Base-by-base conservation (phyloP, 2,888 invertebrate genomes). In the Heliconius cydno region DNA sequence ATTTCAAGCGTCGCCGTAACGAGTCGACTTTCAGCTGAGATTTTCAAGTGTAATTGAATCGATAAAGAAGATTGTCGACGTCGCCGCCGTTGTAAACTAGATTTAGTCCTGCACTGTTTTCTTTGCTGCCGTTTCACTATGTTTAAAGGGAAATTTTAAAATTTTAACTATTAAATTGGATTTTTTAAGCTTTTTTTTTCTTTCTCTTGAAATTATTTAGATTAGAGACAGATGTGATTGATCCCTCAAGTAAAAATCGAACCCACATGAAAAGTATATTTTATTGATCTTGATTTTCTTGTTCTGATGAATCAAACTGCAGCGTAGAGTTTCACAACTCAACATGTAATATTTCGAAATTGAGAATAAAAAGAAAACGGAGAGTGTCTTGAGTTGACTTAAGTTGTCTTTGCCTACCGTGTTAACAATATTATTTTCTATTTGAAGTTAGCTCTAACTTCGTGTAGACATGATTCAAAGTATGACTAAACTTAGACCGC, bases 41-140 rank as follows among this genome's bases (percentile, higher is more conserved):
- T 77, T 79, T 77, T 79, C 63, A 66, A 68, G 67, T 75, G 71
- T 81, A 82, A 82, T 82, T 81, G 76, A 80, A 81, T 82, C 80
- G 78, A 79, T 77, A 67, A 75, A 74, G 79, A 60, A 74, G 71
- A 34, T 60, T 52, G 77, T 66, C 28, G 72, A 57, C 65, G 77
- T 79, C 79, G 76, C 72, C 81, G 71, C 46, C 60, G 57, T 34
- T 70, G 65, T 75, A 73, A 82, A 81, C 77, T 46, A 74, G 77
- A 81, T 81, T 82, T 81, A 77, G 57, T 77, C 52, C 75, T 70
- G 77, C 77, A 77, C 80, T 77, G 65, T 71, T 79, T 65, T 78
- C 34, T 4, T 12, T 57, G 13, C 57, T 76, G 22, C 52, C 38
- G 25, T 28, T 71, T 77, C 15, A 68, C 19, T 34, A 34, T 34